Conservation (phyloP, 2,888 invertebrate species). For the Harpalus rubripes region DNA sequence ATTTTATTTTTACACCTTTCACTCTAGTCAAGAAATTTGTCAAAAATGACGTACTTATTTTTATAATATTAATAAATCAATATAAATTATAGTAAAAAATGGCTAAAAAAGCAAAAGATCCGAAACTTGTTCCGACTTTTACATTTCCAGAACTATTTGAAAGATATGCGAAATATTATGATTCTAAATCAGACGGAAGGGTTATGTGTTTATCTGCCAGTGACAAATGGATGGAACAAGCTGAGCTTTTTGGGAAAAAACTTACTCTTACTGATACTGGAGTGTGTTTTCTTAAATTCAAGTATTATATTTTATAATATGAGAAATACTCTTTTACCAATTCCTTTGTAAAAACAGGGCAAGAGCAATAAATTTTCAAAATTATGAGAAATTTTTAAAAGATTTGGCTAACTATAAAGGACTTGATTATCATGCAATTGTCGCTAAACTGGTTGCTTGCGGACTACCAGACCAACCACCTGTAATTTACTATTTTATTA, state of each 20-base stretch:
- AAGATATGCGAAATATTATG: conserved; percentile 93
- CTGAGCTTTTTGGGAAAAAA: conserved; percentile 90
- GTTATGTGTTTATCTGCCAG: conserved; percentile 90
- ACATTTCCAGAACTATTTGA: conserved; percentile 79
- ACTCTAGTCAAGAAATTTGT: too few relatives aligned
- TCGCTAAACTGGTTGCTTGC: background rate
- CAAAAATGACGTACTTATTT: too few relatives aligned
- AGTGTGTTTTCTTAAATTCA: conserved; percentile 94
- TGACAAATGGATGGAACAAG: conserved; percentile 98
- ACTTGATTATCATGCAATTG: background rate
- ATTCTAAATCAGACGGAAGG: conserved; percentile 92
- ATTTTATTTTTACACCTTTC: too few relatives aligned
- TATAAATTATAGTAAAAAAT: background rate
- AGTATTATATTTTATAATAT: conserved; percentile 77
- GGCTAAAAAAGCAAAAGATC: background rate
- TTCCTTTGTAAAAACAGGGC: background rate
- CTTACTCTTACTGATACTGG: conserved; percentile 95
- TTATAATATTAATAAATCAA: background rate
- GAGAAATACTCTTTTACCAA: background rate
- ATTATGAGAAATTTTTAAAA: conserved; percentile 10
- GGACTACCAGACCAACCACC: background rate
- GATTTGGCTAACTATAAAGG: background rate
- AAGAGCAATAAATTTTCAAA: background rate
- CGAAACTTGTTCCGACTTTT: background rate
- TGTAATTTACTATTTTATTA: background rate